These are phyloP conservation scores for Pelochelys cantorii DNA, from an alignment of 2,797 vertebrate genomes.

Conservation along the genomic window DNA sequence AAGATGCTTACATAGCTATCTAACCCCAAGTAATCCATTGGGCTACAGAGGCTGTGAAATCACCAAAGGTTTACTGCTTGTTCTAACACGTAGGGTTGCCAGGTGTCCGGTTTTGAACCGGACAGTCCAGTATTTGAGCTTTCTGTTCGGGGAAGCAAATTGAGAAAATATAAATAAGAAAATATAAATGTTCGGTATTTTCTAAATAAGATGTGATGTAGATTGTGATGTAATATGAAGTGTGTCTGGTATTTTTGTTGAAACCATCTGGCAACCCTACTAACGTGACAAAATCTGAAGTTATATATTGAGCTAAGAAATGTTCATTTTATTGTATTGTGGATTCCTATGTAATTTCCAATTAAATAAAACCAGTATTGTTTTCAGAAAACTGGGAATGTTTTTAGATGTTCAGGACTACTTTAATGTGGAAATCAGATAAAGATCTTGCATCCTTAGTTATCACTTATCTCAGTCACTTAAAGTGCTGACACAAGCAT, in stretches of 20 bases:
- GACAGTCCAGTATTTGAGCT: no score
- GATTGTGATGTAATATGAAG: no score
- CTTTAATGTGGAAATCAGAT: neutral
- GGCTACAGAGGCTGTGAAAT: neutral
- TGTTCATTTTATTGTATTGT: neutral
- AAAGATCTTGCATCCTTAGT: neutral
- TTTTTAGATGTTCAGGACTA: neutral
- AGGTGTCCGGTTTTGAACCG: no score
- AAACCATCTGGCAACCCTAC: no score
- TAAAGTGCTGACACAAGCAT: neutral
- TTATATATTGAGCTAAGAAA: neutral
- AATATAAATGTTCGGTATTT: no score
- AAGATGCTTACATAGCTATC: neutral
- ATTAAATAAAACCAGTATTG: neutral
- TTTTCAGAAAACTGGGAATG: neutral
- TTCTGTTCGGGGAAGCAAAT: no score
- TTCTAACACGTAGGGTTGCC: neutral
- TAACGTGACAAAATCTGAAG: neutral
- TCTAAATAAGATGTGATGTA: no score
- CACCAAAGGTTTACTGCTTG: neutral
- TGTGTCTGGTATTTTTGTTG: no score
- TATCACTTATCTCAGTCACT: neutral
- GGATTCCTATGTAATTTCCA: neutral
- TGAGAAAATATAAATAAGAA: no score
- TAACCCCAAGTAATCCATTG: neutral